Evolutionary conservation across 1,140 invertebrate genomes (phyloP), one percentile per base, ranked within the genome.

Genomic region (Drosophila mojavensis): DNA sequence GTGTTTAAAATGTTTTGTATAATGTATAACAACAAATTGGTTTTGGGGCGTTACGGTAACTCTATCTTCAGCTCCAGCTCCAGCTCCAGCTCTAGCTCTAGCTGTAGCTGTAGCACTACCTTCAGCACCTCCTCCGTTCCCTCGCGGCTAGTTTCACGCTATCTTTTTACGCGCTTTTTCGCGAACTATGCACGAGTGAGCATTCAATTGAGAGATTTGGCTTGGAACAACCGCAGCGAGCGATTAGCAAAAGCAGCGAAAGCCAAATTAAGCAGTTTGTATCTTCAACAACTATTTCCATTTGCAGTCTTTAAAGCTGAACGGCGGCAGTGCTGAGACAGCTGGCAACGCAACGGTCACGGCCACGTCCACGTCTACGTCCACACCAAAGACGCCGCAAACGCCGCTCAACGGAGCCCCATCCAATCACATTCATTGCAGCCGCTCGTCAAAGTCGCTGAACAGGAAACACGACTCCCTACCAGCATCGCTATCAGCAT

Each of bases 291-390:
- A 15, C 43, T 17, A 47, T 47, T 47, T 47, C 43, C 43, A 47
- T 73, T 79, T 53, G 55, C 86, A 91, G 90, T 91, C 90, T 81
- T 66, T 91, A 65, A 85, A 91, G 70, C 78, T 90, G 73, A 91
- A 91, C 85, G 90, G 90, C 45, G 65, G 41, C 71, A 75, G 61
- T 45, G 50, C 59, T 47, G 74, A 69, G 61, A 47, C 59, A 66
- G 58, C 70, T 53, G 72, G 65, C 72, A 71, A 59, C 64, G 59
- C 66, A 66, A 51, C 76, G 71, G 62, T 55, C 5, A 51, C 70
- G 17, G 24, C 70, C 5, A 51, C 70, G 17, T 30, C 70, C 64
- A 55, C 78, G 73, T 58, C 70, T 1, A 59, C 69, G 15, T 41
- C 48, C 15, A 77, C 81, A 59, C 67, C 75, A 61, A 74, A 71